A percentile compares a stretch with the other conserved stretches of the same genome.
Conservation (phyloP, 1,140 invertebrate genomes). For the Bacillus rossius region DNA sequence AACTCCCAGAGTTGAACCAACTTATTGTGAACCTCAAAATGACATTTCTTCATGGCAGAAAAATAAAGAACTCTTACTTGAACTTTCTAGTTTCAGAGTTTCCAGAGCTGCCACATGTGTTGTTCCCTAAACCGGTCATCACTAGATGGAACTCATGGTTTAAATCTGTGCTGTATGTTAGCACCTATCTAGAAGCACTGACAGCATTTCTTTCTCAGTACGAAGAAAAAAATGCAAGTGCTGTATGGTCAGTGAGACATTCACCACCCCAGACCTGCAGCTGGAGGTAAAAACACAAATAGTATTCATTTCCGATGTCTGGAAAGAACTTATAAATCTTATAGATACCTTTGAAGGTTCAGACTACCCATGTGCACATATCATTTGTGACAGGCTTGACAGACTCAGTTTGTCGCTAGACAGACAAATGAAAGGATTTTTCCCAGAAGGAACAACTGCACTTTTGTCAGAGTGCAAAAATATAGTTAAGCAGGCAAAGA, state of each 20-base stretch:
- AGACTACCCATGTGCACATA: constrained; percentile 1
- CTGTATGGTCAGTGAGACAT: not conserved
- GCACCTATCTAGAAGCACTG: not conserved
- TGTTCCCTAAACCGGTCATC: constrained; percentile 8
- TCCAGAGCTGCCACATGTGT: not conserved
- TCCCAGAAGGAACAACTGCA: not conserved
- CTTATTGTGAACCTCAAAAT: constrained; percentile 1
- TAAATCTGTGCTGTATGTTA: not conserved
- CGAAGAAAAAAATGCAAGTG: constrained; percentile 1
- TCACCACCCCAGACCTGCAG: not conserved
- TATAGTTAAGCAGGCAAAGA: not conserved
- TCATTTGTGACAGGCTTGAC: not conserved
- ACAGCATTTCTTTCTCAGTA: not conserved
- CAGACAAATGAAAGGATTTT: not conserved
- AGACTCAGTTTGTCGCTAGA: not conserved
- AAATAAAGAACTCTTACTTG: constrained; percentile 7
- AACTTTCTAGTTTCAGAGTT: constrained; percentile 1
- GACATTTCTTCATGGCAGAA: constrained; percentile 1
- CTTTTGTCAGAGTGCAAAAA: not conserved
- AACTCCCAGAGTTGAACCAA: constrained; percentile 4
- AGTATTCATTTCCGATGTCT: not conserved
- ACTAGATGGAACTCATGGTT: constrained; percentile 13
- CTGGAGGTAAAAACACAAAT: not conserved
- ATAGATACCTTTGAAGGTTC: not conserved
- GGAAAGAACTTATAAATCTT: not conserved